A percentile compares a stretch with the other conserved stretches of the same genome.
Evolutionary conservation across 2,113 vertebrate genomes (phyloP).

Genomic region (Pteronura brasiliensis): DNA sequence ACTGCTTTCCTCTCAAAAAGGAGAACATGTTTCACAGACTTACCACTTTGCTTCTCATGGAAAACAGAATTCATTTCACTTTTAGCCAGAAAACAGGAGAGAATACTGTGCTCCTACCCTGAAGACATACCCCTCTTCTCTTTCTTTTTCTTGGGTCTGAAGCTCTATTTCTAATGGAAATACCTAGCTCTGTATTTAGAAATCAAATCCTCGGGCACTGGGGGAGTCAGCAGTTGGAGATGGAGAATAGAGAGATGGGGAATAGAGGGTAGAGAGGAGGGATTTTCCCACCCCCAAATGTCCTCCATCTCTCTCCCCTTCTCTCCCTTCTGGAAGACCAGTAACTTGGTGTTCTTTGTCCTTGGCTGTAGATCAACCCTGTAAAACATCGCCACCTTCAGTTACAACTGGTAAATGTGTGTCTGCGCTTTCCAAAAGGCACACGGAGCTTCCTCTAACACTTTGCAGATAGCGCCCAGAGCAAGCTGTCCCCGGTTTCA

Average conservation of each 20-base stretch:
- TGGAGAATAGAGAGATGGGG: not conserved
- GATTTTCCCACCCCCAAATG: not conserved
- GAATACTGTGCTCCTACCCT: not conserved
- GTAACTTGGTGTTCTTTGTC: not conserved
- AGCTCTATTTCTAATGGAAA: not conserved
- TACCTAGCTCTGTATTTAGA: not conserved
- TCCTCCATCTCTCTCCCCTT: not conserved
- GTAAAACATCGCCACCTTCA: constrained; percentile 67
- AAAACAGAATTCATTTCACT: not conserved
- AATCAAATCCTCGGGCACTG: not conserved
- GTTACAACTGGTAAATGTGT: not conserved
- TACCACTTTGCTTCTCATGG: not conserved
- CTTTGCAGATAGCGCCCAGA: not conserved
- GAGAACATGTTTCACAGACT: not conserved
- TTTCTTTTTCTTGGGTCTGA: not conserved
- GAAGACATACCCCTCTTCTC: not conserved
- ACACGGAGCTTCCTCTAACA: not conserved
- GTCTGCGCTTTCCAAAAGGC: not conserved
- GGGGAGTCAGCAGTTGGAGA: not conserved
- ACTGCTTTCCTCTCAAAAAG: not conserved
- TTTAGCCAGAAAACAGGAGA: not conserved
- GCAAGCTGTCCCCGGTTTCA: not conserved
- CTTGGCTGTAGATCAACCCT: not conserved
- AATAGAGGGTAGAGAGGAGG: not conserved
- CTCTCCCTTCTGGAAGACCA: not conserved